Conservation (phyloP, 2,888 invertebrate genomes). For the Volucella inanis region DNA sequence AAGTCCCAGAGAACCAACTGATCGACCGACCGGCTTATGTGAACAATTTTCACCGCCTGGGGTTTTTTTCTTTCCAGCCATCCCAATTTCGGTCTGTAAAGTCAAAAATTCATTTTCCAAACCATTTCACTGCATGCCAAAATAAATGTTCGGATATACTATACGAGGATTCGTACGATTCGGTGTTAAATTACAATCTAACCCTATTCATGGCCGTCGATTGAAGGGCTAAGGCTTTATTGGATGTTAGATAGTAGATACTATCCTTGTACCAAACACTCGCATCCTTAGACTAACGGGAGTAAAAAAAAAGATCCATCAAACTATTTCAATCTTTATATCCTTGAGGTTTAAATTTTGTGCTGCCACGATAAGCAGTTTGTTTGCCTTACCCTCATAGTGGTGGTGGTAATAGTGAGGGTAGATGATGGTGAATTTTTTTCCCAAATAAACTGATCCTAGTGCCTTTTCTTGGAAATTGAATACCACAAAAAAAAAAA, state of each 20-base stretch:
- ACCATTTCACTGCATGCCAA: constrained; percentile 49
- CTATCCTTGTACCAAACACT: neutral
- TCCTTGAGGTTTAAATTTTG: constrained; percentile 57
- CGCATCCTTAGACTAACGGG: no score
- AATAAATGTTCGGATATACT: neutral
- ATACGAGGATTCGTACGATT: neutral
- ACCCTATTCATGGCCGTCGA: neutral
- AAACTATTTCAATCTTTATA: constrained; percentile 56
- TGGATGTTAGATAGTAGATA: constrained; percentile 1
- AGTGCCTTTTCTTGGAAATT: constrained; percentile 23
- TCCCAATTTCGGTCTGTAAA: neutral
- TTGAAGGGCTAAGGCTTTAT: constrained; percentile 28
- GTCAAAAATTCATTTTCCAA: constrained; percentile 54
- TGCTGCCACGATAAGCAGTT: constrained; percentile 54
- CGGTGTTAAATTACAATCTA: neutral
- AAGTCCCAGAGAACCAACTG: neutral
- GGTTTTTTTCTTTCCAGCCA: neutral
- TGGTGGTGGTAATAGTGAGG: neutral
- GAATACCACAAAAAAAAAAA: neutral
- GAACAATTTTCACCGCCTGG: constrained; percentile 24
- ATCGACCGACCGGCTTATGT: constrained; percentile 15
- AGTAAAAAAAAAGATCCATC: constrained; percentile 49
- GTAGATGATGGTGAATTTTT: neutral
- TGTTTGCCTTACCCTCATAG: neutral
- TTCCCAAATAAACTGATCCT: constrained; percentile 37